A percentile compares a stretch with the other conserved stretches of the same genome.
Evolutionary conservation across 1,140 invertebrate genomes (phyloP).

Genomic region (Trachymyrmex cornetzi): DNA sequence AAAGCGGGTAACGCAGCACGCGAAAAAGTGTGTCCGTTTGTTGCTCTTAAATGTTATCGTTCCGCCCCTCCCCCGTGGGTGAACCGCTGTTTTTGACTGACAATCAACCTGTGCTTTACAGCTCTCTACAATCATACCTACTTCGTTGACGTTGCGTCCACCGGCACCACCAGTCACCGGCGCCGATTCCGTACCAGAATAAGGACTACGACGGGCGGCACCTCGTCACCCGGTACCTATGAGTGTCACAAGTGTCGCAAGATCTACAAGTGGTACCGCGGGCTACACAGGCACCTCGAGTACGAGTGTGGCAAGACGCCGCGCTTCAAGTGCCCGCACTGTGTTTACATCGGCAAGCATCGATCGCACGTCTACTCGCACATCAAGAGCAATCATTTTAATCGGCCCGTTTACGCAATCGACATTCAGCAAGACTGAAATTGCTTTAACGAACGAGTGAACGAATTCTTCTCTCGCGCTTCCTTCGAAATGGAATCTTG

Average conservation of each 20-base stretch:
- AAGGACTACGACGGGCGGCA: background rate
- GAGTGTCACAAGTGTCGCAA: constrained; percentile 89
- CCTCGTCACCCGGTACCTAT: constrained; percentile 82
- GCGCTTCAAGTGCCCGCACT: constrained; percentile 88
- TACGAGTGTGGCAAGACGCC: constrained; percentile 89
- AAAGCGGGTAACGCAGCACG: background rate
- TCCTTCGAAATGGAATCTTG: background rate
- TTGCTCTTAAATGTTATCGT: constrained; percentile 65
- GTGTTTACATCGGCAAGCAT: constrained; percentile 86
- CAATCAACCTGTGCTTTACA: constrained; percentile 69
- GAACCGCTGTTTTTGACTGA: constrained; percentile 36
- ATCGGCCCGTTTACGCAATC: constrained; percentile 78
- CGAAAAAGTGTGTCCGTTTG: constrained; percentile 22
- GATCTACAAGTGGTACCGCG: constrained; percentile 88
- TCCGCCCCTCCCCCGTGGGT: constrained; percentile 28
- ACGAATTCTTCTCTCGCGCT: background rate
- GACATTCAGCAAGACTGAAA: constrained; percentile 72
- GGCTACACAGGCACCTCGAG: constrained; percentile 88
- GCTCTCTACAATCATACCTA: constrained; percentile 63
- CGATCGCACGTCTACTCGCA: constrained; percentile 86
- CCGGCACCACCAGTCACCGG: constrained; percentile 4
- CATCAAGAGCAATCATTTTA: constrained; percentile 81
- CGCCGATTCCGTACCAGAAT: constrained; percentile 39
- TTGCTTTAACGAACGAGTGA: background rate
- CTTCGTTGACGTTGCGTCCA: constrained; percentile 35